Base-by-base conservation (phyloP, 2,888 invertebrate genomes). In the Campoplex capitator region DNA sequence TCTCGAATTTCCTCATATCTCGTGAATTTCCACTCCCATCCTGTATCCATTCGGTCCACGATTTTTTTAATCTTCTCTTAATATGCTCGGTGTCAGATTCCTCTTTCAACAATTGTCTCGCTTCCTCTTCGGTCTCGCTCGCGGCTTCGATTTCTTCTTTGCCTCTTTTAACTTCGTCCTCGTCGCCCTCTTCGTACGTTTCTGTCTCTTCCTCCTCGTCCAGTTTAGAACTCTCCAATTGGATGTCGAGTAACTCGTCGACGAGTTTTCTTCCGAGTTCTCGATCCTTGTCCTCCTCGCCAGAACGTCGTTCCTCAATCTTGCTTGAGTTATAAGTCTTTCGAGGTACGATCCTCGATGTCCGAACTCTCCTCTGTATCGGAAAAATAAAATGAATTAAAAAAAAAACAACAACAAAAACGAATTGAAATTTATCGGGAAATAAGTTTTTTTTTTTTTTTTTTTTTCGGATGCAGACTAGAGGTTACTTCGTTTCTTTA, bases 121-220 rank as follows among this genome's bases (percentile, higher is more conserved):
- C 84, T 9, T 85, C 83, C 65, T 85, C 82, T 67, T 82, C 84
- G 16, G 84, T 87, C 9, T 82, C 83, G 9, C 85, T 81, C 42
- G 42, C 54, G 56, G 32, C 70, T 18, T 73, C 79, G 0, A 70
- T 45, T 35, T 51, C 54, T 32, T 51, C 48, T 35, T 82, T 51
- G 4, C 42, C 67, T 45, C 74, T 70, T 16, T 38, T 28, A 3
- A 42, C 38, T 42, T 48, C 83, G 4, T 45, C 56, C 28, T 70
- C 82, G 0, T 76, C 79, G 18, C 28, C 48, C 16, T 56, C 65
- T 23, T 78, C 84, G 0, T 81, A 54, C 62, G 76, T 84, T 3
- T 78, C 80, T 28, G 42, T 51, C 1, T 35, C 54, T 8, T 71
- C 67, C 3, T 71, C 56, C n/a, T 62, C 80, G 7, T n/a, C 28